Evolutionary conservation across 2,797 vertebrate species (phyloP).

Genomic region (Sebastes trivittatus): DNA sequence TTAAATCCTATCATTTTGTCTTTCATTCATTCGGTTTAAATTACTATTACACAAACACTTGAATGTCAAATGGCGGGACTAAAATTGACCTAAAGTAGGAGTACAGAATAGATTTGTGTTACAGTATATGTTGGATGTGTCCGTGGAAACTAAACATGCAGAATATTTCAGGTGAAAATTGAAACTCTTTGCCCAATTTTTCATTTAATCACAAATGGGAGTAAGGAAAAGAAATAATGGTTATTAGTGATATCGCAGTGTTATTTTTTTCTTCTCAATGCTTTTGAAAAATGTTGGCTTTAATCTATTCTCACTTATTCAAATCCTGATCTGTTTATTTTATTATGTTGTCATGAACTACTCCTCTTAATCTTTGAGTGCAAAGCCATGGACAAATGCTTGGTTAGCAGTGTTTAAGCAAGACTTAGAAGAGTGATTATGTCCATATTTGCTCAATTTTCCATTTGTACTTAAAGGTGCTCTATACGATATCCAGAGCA

Average conservation of each 20-base stretch:
- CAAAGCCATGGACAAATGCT: neutral
- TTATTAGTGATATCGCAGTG: neutral
- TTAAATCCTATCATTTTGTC: neutral
- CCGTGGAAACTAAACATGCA: neutral
- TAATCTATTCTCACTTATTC: neutral
- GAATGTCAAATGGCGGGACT: neutral
- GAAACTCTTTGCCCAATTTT: neutral
- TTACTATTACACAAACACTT: neutral
- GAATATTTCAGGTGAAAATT: neutral
- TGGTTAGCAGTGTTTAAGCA: neutral
- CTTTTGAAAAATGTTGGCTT: neutral
- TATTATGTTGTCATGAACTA: neutral
- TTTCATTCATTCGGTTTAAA: neutral
- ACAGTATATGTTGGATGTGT: neutral
- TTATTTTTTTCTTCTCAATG: neutral
- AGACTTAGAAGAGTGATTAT: neutral
- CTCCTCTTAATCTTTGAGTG: neutral
- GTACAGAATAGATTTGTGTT: neutral
- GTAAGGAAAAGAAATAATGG: neutral
- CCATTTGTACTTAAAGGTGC: neutral
- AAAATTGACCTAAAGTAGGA: neutral
- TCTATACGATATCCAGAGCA: too few relatives aligned
- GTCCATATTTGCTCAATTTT: neutral
- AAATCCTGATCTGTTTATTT: constrained; percentile 10
- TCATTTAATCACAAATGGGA: neutral